Evolutionary conservation across 2,797 vertebrate species (phyloP).

Genomic region (Heteromormyrus szaboi): DNA sequence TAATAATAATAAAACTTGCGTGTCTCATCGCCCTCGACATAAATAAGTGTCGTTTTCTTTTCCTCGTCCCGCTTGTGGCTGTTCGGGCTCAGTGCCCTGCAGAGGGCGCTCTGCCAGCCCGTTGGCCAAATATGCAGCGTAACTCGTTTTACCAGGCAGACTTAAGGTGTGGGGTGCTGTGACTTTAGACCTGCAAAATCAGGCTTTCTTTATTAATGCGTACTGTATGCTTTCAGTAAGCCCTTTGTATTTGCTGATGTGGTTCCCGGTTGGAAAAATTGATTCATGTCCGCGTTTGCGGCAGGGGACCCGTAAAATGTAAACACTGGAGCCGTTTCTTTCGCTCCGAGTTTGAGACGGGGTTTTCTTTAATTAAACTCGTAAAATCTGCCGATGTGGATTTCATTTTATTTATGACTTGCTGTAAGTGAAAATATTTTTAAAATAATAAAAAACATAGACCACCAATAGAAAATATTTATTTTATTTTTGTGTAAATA

Average conservation of each 20-base stretch:
- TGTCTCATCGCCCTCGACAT: not conserved
- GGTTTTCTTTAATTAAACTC: not conserved
- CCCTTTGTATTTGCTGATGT: constrained; percentile 9
- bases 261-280: not conserved
- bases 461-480: not conserved
- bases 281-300: not conserved
- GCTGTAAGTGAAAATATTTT: not conserved
- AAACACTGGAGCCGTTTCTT: not conserved
- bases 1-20: not conserved
- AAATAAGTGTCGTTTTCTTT: not conserved
- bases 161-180: not conserved
- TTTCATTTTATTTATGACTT: not conserved
- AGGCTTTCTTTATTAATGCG: constrained; percentile 15
- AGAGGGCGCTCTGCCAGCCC: constrained; percentile 6
- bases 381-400: not conserved
- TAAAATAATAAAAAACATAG: not conserved
- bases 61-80: not conserved
- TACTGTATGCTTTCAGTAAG: constrained; percentile 7
- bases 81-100: not conserved
- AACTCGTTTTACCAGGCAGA: not conserved
- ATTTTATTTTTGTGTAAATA: not conserved
- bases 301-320: not conserved
- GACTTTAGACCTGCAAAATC: not conserved
- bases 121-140: not conserved
- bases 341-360: not conserved